Conservation (phyloP, 2,113 vertebrate genomes). For the Tursiops truncatus region DNA sequence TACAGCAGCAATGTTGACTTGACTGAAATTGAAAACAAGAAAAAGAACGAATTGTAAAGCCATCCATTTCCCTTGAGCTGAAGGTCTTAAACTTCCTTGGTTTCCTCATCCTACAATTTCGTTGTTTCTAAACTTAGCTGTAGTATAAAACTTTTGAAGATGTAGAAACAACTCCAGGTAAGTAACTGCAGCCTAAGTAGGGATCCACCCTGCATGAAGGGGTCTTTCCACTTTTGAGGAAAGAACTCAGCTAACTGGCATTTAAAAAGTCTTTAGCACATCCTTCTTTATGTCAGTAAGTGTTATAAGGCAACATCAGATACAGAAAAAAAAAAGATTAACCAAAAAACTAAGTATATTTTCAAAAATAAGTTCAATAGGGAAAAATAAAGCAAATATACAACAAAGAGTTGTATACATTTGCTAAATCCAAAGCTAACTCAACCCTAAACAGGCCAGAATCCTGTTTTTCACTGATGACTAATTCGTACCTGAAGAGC, state of each 20-base stretch:
- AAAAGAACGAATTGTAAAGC: background rate
- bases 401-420: background rate
- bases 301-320: background rate
- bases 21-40: constrained; percentile 82
- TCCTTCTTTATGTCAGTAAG: background rate
- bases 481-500: background rate
- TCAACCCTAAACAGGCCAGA: background rate
- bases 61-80: background rate
- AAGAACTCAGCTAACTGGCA: background rate
- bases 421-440: constrained; percentile 16
- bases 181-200: background rate
- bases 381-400: constrained; percentile 29
- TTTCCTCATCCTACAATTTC: background rate
- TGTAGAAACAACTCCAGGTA: background rate
- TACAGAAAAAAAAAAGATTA: background rate
- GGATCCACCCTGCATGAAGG: background rate
- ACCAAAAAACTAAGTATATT: background rate
- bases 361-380: background rate
- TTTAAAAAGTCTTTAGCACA: background rate
- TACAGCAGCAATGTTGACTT: constrained; percentile 92
- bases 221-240: background rate
- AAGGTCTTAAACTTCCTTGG: background rate
- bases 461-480: background rate
- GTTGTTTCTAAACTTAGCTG: background rate
- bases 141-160: background rate